Conservation (phyloP, 2,113 vertebrate species). For the Stigmatopora argus region DNA sequence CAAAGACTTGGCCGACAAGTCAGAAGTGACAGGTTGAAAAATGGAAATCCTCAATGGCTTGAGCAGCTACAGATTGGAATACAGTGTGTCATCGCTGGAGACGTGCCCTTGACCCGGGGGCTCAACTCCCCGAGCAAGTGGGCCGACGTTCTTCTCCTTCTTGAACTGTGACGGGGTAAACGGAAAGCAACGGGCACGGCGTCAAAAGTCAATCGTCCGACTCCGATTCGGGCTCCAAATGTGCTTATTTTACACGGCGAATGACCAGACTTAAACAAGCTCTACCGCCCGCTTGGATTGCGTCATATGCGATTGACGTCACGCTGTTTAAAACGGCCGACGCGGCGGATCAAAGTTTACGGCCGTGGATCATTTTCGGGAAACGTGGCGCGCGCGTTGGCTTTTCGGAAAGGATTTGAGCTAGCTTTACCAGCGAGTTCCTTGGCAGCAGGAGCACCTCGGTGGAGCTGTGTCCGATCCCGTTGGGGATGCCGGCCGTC, state of each 20-base stretch:
- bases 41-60: not conserved
- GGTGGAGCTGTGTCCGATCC: conserved; percentile 74
- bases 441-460: conserved; percentile 66
- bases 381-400: conserved; percentile 10
- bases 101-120: not conserved
- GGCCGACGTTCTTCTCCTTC: not conserved
- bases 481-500: conserved; percentile 67
- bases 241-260: not conserved
- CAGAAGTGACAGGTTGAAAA: not conserved
- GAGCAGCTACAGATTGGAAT: not conserved
- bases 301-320: not conserved
- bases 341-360: conserved; percentile 1
- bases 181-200: too few species aligned
- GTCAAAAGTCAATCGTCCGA: not conserved
- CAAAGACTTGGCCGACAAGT: not conserved
- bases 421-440: conserved; percentile 60
- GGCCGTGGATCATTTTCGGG: not conserved
- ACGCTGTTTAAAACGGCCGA: not conserved
- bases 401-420: conserved; percentile 16
- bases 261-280: not conserved
- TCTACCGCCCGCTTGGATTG: not conserved
- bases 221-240: not conserved
- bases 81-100: not conserved
- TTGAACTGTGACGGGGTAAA: too few species aligned
- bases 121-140: not conserved